These are phyloP conservation scores for Dolichopus griseipennis DNA, from an alignment of 2,888 invertebrate species.

Conservation along the genomic window DNA sequence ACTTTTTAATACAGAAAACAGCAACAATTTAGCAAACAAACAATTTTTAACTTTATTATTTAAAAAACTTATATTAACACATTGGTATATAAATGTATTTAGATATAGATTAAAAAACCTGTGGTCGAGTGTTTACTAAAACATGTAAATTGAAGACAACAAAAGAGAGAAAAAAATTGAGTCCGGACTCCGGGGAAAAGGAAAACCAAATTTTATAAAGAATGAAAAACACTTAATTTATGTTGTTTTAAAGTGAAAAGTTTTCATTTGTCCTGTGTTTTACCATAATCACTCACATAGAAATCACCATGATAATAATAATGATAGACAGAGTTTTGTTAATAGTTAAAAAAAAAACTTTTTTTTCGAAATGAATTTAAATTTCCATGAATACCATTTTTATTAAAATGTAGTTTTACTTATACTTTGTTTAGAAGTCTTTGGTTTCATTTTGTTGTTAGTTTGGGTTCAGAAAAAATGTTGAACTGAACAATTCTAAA, in stretches of 20 bases:
- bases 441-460: too few relatives aligned
- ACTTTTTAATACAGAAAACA: too few relatives aligned
- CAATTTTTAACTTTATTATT: too few relatives aligned
- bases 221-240: neutral
- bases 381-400: too few relatives aligned
- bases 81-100: too few relatives aligned
- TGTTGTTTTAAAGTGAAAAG: neutral
- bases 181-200: neutral
- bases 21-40: too few relatives aligned
- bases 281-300: neutral
- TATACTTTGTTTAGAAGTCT: too few relatives aligned
- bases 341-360: neutral
- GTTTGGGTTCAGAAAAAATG: too few relatives aligned
- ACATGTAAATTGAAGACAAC: neutral
- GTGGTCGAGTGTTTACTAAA: neutral
- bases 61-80: too few relatives aligned
- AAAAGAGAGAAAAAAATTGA: neutral
- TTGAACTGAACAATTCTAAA: too few relatives aligned
- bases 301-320: neutral
- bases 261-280: neutral
- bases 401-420: too few relatives aligned
- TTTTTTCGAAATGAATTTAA: too few relatives aligned
- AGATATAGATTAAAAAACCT: neutral
- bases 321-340: neutral
- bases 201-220: neutral